Conservation (phyloP, 2,888 invertebrate species). For the Oscheius sp. region DNA sequence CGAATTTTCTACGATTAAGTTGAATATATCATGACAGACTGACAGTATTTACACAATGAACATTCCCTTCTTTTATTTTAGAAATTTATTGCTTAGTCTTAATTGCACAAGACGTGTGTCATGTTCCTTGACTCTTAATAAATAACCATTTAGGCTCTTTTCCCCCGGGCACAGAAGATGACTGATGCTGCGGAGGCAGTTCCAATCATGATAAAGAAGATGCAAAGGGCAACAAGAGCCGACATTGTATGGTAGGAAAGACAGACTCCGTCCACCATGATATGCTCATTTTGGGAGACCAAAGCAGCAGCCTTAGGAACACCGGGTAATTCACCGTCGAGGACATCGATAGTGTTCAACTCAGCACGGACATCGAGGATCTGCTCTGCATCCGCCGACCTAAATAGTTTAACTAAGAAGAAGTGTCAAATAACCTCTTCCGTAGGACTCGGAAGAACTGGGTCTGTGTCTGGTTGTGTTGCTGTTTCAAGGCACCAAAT, state of each 20-base stretch:
- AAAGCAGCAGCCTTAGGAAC: constrained; percentile 26
- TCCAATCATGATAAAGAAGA: not conserved
- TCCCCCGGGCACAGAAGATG: constrained; percentile 33
- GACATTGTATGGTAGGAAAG: constrained; percentile 32
- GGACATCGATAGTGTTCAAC: constrained; percentile 65
- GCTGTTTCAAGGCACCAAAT: constrained; percentile 61
- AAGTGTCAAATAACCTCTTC: constrained; percentile 38
- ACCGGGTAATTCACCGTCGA: constrained; percentile 46
- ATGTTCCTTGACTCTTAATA: too few relatives aligned
- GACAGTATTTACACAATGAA: too few relatives aligned
- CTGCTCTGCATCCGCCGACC: constrained; percentile 45
- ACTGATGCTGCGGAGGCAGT: constrained; percentile 31
- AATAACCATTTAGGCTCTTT: constrained; percentile 13
- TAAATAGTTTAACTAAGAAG: not conserved
- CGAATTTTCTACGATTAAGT: constrained; percentile 92
- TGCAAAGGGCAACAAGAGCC: constrained; percentile 25
- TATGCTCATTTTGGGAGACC: not conserved
- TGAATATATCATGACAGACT: too few relatives aligned
- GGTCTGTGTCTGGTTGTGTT: constrained; percentile 30
- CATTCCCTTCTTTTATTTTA: too few relatives aligned
- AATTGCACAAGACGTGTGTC: too few relatives aligned
- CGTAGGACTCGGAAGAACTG: constrained; percentile 60
- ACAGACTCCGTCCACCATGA: constrained; percentile 30
- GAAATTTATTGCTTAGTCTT: too few relatives aligned
- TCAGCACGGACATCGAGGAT: constrained; percentile 68